Percentiles rank a stretch among this genome's conserved stretches.
Conservation (phyloP, 2,888 invertebrate species). For the Globia sparganii region DNA sequence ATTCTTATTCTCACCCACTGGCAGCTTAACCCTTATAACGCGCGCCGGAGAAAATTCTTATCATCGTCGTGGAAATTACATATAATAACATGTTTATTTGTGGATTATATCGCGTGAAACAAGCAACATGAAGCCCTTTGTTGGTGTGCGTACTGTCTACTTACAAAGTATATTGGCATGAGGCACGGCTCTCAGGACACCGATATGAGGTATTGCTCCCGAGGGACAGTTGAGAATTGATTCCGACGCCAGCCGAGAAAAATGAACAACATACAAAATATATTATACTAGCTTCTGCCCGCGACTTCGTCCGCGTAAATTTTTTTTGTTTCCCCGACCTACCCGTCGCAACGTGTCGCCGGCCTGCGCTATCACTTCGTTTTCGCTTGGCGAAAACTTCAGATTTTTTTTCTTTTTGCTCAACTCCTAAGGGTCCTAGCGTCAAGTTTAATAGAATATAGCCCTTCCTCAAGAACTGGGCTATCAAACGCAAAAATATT, state of each 20-base stretch:
- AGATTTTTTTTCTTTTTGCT: no score
- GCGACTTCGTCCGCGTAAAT: no score
- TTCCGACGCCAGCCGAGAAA: slow-evolving; percentile 72
- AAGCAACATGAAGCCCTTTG: slow-evolving; percentile 55
- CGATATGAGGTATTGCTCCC: slow-evolving; percentile 76
- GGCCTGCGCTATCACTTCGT: no score
- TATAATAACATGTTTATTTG: slow-evolving; percentile 56
- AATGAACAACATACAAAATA: slow-evolving; percentile 71
- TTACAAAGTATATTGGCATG: slow-evolving; percentile 65
- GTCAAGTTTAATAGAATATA: no score
- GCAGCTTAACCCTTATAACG: slow-evolving; percentile 24
- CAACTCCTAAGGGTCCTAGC: no score
- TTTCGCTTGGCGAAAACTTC: no score
- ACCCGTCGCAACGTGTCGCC: no score
- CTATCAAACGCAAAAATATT: no score
- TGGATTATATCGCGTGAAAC: slow-evolving; percentile 42
- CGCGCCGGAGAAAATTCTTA: slow-evolving; percentile 34
- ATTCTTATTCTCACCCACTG: slow-evolving; percentile 46
- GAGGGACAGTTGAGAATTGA: slow-evolving; percentile 75
- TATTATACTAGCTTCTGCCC: no score
- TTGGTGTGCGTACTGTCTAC: slow-evolving; percentile 50
- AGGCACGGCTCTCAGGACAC: slow-evolving; percentile 68
- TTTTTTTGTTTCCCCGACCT: no score
- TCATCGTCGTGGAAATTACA: slow-evolving; percentile 28
- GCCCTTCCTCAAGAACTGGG: no score